Evolutionary conservation across 2,113 vertebrate species (phyloP).

Genomic region (Gopherus flavomarginatus): DNA sequence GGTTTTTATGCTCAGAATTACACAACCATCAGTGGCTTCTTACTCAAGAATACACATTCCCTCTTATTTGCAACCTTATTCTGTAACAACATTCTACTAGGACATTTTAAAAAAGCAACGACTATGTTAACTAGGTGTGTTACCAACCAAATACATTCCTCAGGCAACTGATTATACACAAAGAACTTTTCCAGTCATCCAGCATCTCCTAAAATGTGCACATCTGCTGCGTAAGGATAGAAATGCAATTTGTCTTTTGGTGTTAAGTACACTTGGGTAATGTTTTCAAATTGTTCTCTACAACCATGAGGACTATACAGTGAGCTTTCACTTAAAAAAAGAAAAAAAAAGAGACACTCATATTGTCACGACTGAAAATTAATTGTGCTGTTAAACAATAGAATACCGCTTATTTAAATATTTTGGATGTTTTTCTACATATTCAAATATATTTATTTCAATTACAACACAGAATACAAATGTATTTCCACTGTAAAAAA

Average conservation of each 20-base stretch:
- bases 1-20: not conserved
- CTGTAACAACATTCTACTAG: not conserved
- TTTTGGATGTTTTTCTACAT: too few relatives aligned
- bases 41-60: not conserved
- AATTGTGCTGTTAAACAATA: too few relatives aligned
- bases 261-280: not conserved
- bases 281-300: not conserved
- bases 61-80: not conserved
- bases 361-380: not conserved
- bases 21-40: not conserved
- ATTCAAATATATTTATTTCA: too few relatives aligned
- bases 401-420: too few relatives aligned
- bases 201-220: not conserved
- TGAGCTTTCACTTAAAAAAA: not conserved
- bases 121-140: not conserved
- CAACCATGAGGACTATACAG: not conserved
- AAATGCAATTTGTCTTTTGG: not conserved
- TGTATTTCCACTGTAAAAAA: too few relatives aligned
- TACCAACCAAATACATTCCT: not conserved
- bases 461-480: too few relatives aligned
- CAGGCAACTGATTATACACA: not conserved
- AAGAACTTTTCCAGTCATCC: not conserved
- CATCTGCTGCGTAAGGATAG: not conserved
- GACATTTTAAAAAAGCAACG: not conserved
- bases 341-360: not conserved